A percentile compares a stretch with the other conserved stretches of the same genome.
These are phyloP conservation scores for Marisa cornuarietis DNA, from an alignment of 1,140 invertebrate genomes.

Conservation along the genomic window DNA sequence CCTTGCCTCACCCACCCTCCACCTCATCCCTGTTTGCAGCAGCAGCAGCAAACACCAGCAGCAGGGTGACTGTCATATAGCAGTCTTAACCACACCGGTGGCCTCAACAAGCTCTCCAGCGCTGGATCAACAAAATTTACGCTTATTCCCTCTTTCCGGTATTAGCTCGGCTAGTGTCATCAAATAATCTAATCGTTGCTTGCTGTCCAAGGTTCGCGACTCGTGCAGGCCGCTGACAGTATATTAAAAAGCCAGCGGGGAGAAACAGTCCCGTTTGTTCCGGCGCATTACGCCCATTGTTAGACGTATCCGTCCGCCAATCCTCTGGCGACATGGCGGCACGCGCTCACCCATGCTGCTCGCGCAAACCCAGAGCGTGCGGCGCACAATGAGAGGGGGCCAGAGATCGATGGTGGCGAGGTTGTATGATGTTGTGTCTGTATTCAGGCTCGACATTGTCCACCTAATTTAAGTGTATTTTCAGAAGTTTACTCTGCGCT, in stretches of 20 bases:
- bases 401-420: too few relatives aligned
- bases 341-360: too few relatives aligned
- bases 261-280: slow-evolving; percentile 6
- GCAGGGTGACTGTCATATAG: neutral
- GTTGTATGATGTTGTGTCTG: too few relatives aligned
- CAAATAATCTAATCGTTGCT: slow-evolving; percentile 14
- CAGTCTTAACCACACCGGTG: neutral
- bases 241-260: slow-evolving; percentile 20
- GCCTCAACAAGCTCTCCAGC: slow-evolving; percentile 3
- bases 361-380: too few relatives aligned
- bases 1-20: neutral
- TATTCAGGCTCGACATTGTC: too few relatives aligned
- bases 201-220: neutral
- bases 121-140: slow-evolving; percentile 24
- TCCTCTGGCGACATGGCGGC: too few relatives aligned
- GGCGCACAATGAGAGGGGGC: too few relatives aligned
- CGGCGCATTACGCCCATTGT: slow-evolving; percentile 6
- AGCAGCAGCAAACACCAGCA: neutral
- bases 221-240: slow-evolving; percentile 8
- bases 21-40: neutral
- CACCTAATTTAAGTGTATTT: too few relatives aligned
- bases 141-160: slow-evolving; percentile 18
- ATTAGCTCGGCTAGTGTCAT: slow-evolving; percentile 20
- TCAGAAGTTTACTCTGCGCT: too few relatives aligned
- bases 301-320: neutral